These are phyloP conservation scores for Branchinecta sandiegonensis DNA, from an alignment of 2,888 invertebrate genomes.

Conservation along the genomic window DNA sequence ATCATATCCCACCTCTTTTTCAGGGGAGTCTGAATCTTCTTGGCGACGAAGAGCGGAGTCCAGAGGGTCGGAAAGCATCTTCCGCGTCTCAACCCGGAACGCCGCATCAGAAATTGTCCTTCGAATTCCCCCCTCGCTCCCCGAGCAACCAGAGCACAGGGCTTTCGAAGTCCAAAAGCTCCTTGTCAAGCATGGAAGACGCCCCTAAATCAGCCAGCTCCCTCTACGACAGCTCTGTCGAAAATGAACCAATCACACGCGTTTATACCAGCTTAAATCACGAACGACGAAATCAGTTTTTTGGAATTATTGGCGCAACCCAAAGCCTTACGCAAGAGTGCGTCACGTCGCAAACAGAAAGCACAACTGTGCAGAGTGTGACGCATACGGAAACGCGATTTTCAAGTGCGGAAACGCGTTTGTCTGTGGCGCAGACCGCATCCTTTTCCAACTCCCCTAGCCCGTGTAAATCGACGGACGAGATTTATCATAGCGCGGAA, in stretches of 20 bases:
- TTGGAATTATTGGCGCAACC: not conserved
- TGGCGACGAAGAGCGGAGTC: not conserved
- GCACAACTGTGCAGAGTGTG: not conserved
- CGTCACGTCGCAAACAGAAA: not conserved
- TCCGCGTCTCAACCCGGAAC: not conserved
- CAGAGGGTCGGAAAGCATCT: not conserved
- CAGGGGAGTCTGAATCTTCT: slow-evolving; percentile 6
- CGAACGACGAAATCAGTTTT: slow-evolving; percentile 2
- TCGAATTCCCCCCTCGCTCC: slow-evolving; percentile 18
- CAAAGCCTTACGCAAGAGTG: no score
- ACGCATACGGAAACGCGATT: not conserved
- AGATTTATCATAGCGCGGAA: slow-evolving; percentile 3
- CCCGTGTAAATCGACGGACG: slow-evolving; percentile 10
- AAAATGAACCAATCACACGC: slow-evolving; percentile 11
- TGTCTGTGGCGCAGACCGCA: not conserved
- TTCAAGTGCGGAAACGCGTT: not conserved
- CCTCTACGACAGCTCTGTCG: not conserved
- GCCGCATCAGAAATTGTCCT: slow-evolving; percentile 24
- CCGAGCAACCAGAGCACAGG: slow-evolving; percentile 8
- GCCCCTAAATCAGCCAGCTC: slow-evolving; percentile 15
- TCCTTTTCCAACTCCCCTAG: not conserved
- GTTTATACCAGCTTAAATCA: not conserved
- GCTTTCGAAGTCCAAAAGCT: slow-evolving; percentile 14
- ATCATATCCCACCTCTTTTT: not conserved
- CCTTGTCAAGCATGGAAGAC: slow-evolving; percentile 20